Percentiles rank a stretch among this genome's conserved stretches.
Evolutionary conservation across 2,797 vertebrate species (phyloP).

Genomic region (Lagocephalus sceleratus): DNA sequence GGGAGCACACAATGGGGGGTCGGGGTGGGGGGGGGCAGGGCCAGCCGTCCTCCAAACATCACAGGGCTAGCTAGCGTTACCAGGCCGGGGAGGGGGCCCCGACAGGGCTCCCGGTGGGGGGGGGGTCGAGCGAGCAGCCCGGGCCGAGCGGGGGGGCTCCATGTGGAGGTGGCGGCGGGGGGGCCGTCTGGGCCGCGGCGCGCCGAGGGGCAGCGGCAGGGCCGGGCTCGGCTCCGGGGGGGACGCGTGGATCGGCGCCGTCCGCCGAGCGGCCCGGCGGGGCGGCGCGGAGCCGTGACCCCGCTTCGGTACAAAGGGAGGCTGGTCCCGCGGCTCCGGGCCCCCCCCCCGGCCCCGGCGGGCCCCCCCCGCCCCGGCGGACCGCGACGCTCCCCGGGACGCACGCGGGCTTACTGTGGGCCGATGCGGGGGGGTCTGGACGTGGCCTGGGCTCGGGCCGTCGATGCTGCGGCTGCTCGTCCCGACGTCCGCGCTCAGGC

Average conservation of each 20-base stretch:
- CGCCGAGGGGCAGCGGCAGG: slow-evolving; percentile 12
- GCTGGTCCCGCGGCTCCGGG: slow-evolving; percentile 73
- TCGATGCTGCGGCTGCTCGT: slow-evolving; percentile 71
- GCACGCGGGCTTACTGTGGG: slow-evolving; percentile 72
- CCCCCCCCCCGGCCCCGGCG: slow-evolving; percentile 6
- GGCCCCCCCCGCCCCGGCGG: slow-evolving; percentile 43
- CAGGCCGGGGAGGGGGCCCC: slow-evolving; percentile 26
- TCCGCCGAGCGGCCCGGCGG: slow-evolving; percentile 63
- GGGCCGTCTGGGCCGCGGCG: slow-evolving; percentile 28
- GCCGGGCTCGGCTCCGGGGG: neutral
- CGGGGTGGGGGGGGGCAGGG: slow-evolving; percentile 4
- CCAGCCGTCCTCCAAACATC: slow-evolving; percentile 38
- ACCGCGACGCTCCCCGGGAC: slow-evolving; percentile 77
- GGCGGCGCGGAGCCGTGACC: slow-evolving; percentile 59
- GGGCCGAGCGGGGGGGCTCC: slow-evolving; percentile 44
- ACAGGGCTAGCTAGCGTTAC: slow-evolving; percentile 49
- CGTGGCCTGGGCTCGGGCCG: slow-evolving; percentile 76
- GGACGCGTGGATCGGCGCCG: slow-evolving; percentile 42
- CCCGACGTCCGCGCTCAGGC: slow-evolving; percentile 54
- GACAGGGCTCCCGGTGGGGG: slow-evolving; percentile 21
- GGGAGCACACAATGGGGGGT: slow-evolving; percentile 45
- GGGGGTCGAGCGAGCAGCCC: neutral
- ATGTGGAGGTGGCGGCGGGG: slow-evolving; percentile 29
- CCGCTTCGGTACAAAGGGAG: slow-evolving; percentile 78
- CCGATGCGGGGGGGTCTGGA: slow-evolving; percentile 28